Conservation (phyloP, 2,888 invertebrate species). For the Eueremaeus valkanovi region DNA sequence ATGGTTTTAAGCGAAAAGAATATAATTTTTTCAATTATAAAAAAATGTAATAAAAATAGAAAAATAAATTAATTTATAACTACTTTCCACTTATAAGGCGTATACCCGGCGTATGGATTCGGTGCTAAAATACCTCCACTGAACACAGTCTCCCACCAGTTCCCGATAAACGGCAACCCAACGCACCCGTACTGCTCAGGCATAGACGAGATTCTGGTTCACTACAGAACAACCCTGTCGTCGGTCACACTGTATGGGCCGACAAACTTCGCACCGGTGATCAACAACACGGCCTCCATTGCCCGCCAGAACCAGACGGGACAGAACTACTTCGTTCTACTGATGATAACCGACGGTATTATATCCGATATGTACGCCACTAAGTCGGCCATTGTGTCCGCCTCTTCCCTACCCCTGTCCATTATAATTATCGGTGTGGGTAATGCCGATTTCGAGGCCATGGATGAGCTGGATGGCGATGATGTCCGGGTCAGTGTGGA, state of each 20-base stretch:
- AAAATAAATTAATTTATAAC: background rate
- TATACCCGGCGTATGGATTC: constrained; percentile 58
- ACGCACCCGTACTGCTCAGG: constrained; percentile 57
- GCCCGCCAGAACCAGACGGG: constrained; percentile 56
- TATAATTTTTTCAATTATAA: background rate
- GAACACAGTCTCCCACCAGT: constrained; percentile 56
- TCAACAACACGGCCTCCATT: constrained; percentile 51
- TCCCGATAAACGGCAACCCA: constrained; percentile 57
- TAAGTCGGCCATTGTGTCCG: constrained; percentile 52
- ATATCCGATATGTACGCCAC: constrained; percentile 60
- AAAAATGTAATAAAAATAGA: too few species aligned
- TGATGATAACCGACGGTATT: constrained; percentile 62
- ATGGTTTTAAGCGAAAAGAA: background rate
- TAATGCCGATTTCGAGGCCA: constrained; percentile 60
- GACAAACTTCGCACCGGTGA: constrained; percentile 59
- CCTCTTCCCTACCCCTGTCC: constrained; percentile 51
- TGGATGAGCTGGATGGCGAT: constrained; percentile 62
- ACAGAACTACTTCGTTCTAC: constrained; percentile 59
- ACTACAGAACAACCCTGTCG: constrained; percentile 56
- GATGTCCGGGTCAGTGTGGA: constrained; percentile 49
- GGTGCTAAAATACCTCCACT: constrained; percentile 57
- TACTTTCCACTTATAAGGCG: background rate
- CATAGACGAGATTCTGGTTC: constrained; percentile 56
- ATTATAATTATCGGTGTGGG: constrained; percentile 58
- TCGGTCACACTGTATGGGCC: constrained; percentile 59